A percentile compares a stretch with the other conserved stretches of the same genome.
phyloP scores from a whole-genome alignment of 2,797 vertebrate species.

The Potorous gilbertii region DNA sequence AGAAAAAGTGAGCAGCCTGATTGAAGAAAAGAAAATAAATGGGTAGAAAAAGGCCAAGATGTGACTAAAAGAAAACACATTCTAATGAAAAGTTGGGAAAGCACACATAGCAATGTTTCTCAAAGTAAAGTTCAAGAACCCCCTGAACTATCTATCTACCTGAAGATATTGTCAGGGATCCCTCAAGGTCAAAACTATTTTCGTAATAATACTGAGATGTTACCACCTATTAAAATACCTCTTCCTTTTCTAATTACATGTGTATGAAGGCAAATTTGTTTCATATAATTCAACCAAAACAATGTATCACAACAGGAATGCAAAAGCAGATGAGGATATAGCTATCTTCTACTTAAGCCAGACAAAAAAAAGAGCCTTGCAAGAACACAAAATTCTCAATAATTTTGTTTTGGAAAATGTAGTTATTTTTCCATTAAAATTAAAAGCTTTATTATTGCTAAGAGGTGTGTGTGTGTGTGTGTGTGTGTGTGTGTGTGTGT shows the following conservation, averaged over 20 bases:
- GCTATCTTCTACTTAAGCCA: not conserved
- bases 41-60: conserved; percentile 10
- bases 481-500: no score
- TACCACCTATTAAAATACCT: not conserved
- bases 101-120: not conserved
- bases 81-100: not conserved
- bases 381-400: not conserved
- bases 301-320: not conserved
- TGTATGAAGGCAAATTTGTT: not conserved
- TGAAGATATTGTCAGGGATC: not conserved
- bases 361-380: not conserved
- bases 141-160: not conserved
- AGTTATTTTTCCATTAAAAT: not conserved
- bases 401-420: not conserved
- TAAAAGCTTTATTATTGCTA: not conserved
- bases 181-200: not conserved
- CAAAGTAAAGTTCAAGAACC: not conserved
- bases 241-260: not conserved
- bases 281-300: not conserved
- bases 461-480: no score
- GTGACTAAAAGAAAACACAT: not conserved
- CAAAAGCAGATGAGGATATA: not conserved
- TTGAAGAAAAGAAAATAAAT: not conserved
- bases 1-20: conserved; percentile 43
- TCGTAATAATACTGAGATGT: not conserved